Base-by-base conservation (phyloP, 1,140 invertebrate species). In the Himalopsyche phryganea region DNA sequence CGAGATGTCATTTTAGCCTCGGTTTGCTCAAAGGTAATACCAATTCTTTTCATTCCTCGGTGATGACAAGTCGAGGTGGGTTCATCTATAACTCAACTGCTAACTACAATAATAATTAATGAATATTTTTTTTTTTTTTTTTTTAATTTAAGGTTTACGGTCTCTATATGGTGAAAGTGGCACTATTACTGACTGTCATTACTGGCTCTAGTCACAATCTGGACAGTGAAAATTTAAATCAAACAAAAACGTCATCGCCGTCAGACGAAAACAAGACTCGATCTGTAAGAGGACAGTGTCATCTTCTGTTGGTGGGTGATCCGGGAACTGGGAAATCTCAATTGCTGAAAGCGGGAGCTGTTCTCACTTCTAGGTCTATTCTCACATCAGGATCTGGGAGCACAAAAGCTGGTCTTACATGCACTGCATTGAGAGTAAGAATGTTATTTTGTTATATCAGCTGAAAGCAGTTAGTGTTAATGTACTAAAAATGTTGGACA, bases 281-380 rank as follows among this genome's bases (percentile, higher is more conserved):
- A 4, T 67, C 70, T 32, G 70, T 78, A 2, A 62, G 92, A 61
- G 90, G 90, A 6, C 89, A 93, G 66, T 85, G 89, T 6, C 94
- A 97, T 79, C 75, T 96, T 63, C 73, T 97, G 47, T 70, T 97
- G 7, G 88, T 96, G 38, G 93, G 94, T 32, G 93, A 96, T 82
- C 93, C 94, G 61, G 92, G 92, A 62, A 77, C 75, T 13, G 93
- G 90, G 13, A 97, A 97, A 71, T 95, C 92, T 0, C 90, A 95
- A 71, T 81, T 97, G 42, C 76, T 97, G 44, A 85, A 88, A 61
- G 86, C 88, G 65, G 89, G 87, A 1, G 79, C 85, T 1, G 85
- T 85, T 71, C 72, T 96, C 35, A 85, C 84, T 19, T 80, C 86
- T 0, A 75, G 92, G 11, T 89, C 91, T 6, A 88, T 96, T 6